Conservation (phyloP, 2,888 invertebrate genomes). For the Apeira syringaria region DNA sequence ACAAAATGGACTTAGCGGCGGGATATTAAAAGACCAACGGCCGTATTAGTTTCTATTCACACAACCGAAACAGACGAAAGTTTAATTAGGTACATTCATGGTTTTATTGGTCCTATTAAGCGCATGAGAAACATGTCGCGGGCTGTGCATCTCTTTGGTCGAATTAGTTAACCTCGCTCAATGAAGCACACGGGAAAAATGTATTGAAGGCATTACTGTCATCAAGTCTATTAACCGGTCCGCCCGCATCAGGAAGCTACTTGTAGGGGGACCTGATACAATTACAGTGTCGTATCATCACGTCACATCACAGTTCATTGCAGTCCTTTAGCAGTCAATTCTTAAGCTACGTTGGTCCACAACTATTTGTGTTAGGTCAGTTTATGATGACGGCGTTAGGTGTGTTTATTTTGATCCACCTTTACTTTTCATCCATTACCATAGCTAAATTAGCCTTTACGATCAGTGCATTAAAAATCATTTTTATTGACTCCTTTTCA, state of each 20-base stretch:
- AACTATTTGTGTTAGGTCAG: constrained; percentile 42
- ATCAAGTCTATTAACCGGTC: constrained; percentile 68
- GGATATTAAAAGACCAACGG: constrained; percentile 18
- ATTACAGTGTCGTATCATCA: constrained; percentile 54
- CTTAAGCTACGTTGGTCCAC: constrained; percentile 42
- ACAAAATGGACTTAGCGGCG: constrained; percentile 27
- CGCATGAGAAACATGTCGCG: constrained; percentile 45
- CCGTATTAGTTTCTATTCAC: constrained; percentile 15
- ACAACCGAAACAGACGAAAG: constrained; percentile 31
- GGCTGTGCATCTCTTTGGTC: constrained; percentile 63
- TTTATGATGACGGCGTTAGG: constrained; percentile 29
- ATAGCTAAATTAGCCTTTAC: constrained; percentile 1
- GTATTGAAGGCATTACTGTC: constrained; percentile 69
- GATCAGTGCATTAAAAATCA: neutral
- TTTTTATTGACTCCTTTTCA: constrained; percentile 4
- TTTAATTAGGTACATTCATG: constrained; percentile 33
- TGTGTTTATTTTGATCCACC: constrained; percentile 41
- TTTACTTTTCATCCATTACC: constrained; percentile 19
- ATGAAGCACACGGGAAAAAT: constrained; percentile 73
- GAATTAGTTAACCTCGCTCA: constrained; percentile 72
- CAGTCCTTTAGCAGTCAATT: constrained; percentile 37
- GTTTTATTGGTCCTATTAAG: constrained; percentile 72
- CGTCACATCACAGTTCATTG: constrained; percentile 32
- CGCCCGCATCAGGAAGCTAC: constrained; percentile 78
- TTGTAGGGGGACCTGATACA: constrained; percentile 62